Conservation (phyloP, 2,797 vertebrate genomes). For the Paramormyrops hopkinsi region DNA sequence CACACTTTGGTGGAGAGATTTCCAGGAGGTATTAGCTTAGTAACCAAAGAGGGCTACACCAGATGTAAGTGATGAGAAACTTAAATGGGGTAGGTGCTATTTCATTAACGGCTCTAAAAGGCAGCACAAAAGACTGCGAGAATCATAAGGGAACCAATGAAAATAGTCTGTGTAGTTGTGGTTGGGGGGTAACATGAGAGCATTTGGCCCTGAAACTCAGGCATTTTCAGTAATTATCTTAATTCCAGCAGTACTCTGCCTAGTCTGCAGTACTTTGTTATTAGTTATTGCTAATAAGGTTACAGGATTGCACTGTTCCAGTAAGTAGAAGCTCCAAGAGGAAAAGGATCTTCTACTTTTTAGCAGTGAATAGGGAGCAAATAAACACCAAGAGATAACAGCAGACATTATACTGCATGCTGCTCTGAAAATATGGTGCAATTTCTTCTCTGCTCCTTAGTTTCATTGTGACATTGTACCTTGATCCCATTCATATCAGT, state of each 20-base stretch:
- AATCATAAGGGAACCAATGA: neutral
- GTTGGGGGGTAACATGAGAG: neutral
- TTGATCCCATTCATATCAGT: neutral
- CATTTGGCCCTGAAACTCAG: neutral
- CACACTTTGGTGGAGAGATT: neutral
- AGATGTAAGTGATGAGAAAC: neutral
- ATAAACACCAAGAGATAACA: neutral
- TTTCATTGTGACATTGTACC: neutral
- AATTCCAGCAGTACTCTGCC: neutral
- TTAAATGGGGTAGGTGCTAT: neutral
- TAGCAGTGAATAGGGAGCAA: neutral
- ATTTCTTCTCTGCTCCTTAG: neutral
- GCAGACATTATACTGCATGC: neutral
- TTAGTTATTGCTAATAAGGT: neutral
- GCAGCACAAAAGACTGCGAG: neutral
- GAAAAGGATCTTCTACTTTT: neutral
- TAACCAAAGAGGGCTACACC: neutral
- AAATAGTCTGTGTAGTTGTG: neutral
- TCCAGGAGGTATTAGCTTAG: neutral
- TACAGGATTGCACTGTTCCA: neutral
- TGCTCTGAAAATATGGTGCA: neutral
- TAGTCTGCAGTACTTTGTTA: neutral
- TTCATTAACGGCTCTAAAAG: neutral
- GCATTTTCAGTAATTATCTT: neutral
- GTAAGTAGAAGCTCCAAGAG: neutral